Base-by-base conservation (phyloP, 2,113 vertebrate genomes). In the Hymenochirus boettgeri region DNA sequence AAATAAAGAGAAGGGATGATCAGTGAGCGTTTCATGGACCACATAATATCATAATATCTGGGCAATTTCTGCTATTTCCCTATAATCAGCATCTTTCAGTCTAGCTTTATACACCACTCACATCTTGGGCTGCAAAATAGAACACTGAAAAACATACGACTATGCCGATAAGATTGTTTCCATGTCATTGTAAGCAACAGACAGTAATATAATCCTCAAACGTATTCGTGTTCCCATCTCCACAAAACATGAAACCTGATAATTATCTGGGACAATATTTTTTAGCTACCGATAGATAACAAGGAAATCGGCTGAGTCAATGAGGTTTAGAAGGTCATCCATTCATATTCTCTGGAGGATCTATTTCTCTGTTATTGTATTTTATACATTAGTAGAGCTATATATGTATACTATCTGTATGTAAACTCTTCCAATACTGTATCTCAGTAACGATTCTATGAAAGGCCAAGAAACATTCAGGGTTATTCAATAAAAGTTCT, bases 231-330 rank as follows among this genome's bases (percentile, higher is more conserved):
- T 67, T 60, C n/a, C 19, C 12, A 23, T 69, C 56, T 69, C 54
- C 48, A 53, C 39, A 69, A 26, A 69, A 29, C 48, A 53, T 45
- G 65, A 69, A 53, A 69, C 24, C 24, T 45, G 65, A 69, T 55
- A 67, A 25, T 13, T 19, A 35, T 60, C 57, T 60, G 18, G 19
- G 7, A 33, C 33, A 57, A 42, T 60, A 52, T 35, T 53, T 50
- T 60, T 31, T 22, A 33, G 15, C 57, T 52, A 22, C 56, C 19
- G 39, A 52, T 25, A 10, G 31, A 59, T 53, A 24, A 69, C 57
- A 60, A 52, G 29, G 29, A 66, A 37, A 66, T 58, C 46, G 51
- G 22, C 22, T 5, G 12, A 21, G 53, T 59, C 56, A 53, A 69
- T 69, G 39, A 5, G 48, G 31, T 60, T 29, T 57, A 59, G 37